A percentile compares a stretch with the other conserved stretches of the same genome.
Evolutionary conservation across 1,140 invertebrate species (phyloP).

Genomic region (Megalonaias nervosa): DNA sequence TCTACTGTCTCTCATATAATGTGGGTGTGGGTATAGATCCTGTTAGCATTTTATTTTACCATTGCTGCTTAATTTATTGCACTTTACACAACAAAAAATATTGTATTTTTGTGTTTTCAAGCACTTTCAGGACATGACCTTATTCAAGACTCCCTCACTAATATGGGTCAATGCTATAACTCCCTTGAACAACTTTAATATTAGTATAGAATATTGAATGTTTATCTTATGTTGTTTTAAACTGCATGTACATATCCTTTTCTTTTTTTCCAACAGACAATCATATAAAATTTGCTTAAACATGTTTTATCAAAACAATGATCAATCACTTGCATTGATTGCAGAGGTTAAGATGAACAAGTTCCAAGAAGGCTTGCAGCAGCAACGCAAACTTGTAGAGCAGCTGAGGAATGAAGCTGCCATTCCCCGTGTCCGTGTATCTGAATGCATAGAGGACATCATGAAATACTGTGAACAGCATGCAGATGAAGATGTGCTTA

Average conservation of each 20-base stretch:
- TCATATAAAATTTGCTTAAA: not conserved
- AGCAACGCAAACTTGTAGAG: constrained; percentile 93
- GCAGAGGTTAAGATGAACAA: constrained; percentile 61
- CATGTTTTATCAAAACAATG: not conserved
- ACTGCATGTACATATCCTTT: constrained; percentile 6
- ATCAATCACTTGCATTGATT: constrained; percentile 5
- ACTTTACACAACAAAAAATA: too few relatives aligned
- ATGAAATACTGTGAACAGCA: constrained; percentile 88
- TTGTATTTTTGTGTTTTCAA: too few relatives aligned
- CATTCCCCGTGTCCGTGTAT: constrained; percentile 88
- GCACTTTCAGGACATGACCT: too few relatives aligned
- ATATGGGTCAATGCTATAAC: too few relatives aligned
- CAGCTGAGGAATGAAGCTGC: constrained; percentile 93
- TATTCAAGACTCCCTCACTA: too few relatives aligned
- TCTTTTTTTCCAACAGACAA: not conserved
- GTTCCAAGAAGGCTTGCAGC: constrained; percentile 71
- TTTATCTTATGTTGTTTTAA: constrained; percentile 1
- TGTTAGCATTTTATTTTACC: too few relatives aligned
- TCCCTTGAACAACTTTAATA: too few relatives aligned
- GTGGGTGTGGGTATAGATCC: too few relatives aligned
- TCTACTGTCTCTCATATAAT: too few relatives aligned
- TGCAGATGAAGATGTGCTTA: constrained; percentile 94
- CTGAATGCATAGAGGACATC: constrained; percentile 93
- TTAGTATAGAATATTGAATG: not conserved
- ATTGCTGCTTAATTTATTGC: too few relatives aligned